Evolutionary conservation across 1,140 invertebrate genomes (phyloP).

Genomic region (Caligus rogercresseyi): DNA sequence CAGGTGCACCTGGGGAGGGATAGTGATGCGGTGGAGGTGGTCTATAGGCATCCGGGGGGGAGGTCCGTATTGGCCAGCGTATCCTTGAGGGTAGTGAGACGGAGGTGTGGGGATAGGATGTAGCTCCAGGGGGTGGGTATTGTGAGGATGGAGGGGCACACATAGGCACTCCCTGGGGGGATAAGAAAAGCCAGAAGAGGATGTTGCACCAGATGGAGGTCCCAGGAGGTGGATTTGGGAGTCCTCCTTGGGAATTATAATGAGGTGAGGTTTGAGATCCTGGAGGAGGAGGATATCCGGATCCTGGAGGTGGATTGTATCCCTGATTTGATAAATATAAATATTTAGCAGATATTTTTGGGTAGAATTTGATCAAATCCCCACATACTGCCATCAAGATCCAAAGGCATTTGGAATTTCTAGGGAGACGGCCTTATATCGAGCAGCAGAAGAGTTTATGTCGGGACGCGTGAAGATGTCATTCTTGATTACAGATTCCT

Average conservation of each 20-base stretch:
- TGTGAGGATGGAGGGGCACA: slow-evolving; percentile 22
- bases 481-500: too few species aligned
- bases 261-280: slow-evolving; percentile 27
- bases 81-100: slow-evolving; percentile 23
- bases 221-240: neutral
- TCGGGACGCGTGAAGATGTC: too few species aligned
- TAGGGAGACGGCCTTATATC: too few species aligned
- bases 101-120: slow-evolving; percentile 22
- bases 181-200: too few species aligned
- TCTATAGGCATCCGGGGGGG: slow-evolving; percentile 20
- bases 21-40: slow-evolving; percentile 27
- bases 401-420: too few species aligned
- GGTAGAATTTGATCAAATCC: too few species aligned
- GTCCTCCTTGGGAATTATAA: slow-evolving; percentile 14
- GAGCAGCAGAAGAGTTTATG: too few species aligned
- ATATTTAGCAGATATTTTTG: too few species aligned
- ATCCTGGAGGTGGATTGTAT: slow-evolving; percentile 3
- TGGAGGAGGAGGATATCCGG: slow-evolving; percentile 28
- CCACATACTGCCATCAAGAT: too few species aligned
- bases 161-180: neutral
- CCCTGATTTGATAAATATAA: neutral
- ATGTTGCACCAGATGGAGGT: too few species aligned
- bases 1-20: slow-evolving; percentile 29
- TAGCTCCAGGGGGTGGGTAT: too few species aligned
- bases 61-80: slow-evolving; percentile 23